Base-by-base conservation (phyloP, 2,888 invertebrate genomes). In the Scaptomyza reducta region DNA sequence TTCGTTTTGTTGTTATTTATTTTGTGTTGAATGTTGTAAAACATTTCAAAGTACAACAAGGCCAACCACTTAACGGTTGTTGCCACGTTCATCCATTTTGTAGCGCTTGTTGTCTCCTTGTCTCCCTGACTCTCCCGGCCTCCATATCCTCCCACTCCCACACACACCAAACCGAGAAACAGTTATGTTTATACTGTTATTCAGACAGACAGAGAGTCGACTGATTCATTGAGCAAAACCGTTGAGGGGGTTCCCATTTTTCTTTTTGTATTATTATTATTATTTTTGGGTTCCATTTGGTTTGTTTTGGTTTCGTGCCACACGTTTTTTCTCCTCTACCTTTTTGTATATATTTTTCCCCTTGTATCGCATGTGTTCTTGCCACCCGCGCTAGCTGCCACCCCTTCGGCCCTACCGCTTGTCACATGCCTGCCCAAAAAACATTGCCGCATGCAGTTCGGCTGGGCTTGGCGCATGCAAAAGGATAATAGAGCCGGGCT, bases 31-130 rank as follows among this genome's bases (percentile, higher is more conserved):
- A 38, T 57, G 56, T 87, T 87, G 82, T 87, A 85, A 81, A 82
- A 78, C 87, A 82, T 87, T 82, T 85, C 69, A 78, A 85, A 76
- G 69, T 66, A 83, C 84, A 79, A 76, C 88, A 88, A 84, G 86
- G 70, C 78, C 85, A 87, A 87, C 78, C 88, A 85, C 87, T 87
- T 82, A 87, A 87, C 87, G 82, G 61, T 87, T 87, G 82, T 85
- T 82, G 88, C 87, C 82, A 81, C 87, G 70, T 80, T 81, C 85
- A 80, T 77, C 71, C 74, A 70, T 84, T 87, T 81, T 87, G 87
- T 84, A 74, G 71, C 74, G 66, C 54, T 62, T 68, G 47, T 78
- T 75, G 53, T 54, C 58, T 66, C 22, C n/a, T n/a, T n/a, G n/a
- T n/a, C n/a, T 65, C 25, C 2, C 31, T 31, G 31, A 6, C 50